Evolutionary conservation across 2,113 vertebrate species (phyloP).

Genomic region (Origma solitaria): DNA sequence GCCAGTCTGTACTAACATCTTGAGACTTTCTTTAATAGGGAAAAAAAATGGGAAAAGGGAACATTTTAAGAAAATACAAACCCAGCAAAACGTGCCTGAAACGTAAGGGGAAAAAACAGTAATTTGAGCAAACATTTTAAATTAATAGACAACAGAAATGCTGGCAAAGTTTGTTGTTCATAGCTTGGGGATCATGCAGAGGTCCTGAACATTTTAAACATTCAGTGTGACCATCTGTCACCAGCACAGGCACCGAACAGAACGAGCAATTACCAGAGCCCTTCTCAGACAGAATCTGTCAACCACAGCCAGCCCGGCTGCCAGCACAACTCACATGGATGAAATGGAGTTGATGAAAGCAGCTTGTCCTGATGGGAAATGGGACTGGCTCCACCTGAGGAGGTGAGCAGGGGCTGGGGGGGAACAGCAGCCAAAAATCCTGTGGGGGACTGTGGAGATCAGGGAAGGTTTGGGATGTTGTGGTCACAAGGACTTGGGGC

Average conservation of each 20-base stretch:
- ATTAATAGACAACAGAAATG: conserved; percentile 51
- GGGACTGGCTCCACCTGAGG: not conserved
- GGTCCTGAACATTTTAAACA: conserved; percentile 66
- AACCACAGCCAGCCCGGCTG: conserved; percentile 46
- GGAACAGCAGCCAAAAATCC: not conserved
- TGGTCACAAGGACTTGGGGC: not conserved
- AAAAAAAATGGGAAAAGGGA: not conserved
- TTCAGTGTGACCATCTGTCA: conserved; percentile 76
- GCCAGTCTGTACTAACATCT: conserved; percentile 75
- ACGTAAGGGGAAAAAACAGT: not conserved
- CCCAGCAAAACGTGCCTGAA: not conserved
- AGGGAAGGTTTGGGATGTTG: not conserved
- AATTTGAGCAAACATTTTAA: conserved; percentile 27
- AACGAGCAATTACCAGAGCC: conserved; percentile 70
- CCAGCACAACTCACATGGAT: conserved; percentile 60
- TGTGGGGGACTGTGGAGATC: not conserved
- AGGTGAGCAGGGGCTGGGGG: not conserved
- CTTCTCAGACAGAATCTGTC: conserved; percentile 72
- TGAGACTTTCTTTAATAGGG: conserved; percentile 64
- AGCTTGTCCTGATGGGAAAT: conserved; percentile 20
- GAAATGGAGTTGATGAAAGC: conserved; percentile 34
- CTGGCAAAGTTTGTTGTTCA: conserved; percentile 52
- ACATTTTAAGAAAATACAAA: not conserved
- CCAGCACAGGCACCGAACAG: conserved; percentile 45
- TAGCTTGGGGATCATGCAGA: conserved; percentile 28